A percentile compares a stretch with the other conserved stretches of the same genome.
These are phyloP conservation scores for Ptilorrhoa leucosticta DNA, from an alignment of 2,113 vertebrate genomes.

Conservation along the genomic window DNA sequence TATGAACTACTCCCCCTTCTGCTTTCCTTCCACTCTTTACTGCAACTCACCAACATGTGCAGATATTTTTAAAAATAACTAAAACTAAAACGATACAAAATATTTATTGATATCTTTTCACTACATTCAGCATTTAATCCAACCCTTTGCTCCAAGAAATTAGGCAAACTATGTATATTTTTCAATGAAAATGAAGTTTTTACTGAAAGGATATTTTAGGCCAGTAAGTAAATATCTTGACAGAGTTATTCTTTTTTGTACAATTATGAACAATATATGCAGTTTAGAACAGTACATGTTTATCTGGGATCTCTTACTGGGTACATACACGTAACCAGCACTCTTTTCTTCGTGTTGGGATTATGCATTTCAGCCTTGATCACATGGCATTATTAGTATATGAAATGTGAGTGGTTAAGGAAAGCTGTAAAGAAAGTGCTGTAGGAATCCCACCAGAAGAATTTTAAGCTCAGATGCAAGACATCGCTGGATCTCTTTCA, in stretches of 20 bases:
- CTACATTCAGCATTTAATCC: not conserved
- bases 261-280: not conserved
- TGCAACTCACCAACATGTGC: fast-evolving
- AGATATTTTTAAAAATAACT: not conserved
- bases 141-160: not conserved
- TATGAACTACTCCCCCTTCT: not conserved
- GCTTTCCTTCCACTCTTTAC: not conserved
- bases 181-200: not conserved
- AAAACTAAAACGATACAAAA: not conserved
- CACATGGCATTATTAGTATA: not conserved
- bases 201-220: not conserved
- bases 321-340: not conserved
- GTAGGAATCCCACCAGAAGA: not conserved
- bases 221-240: not conserved
- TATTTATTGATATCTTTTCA: not conserved
- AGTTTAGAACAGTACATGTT: not conserved
- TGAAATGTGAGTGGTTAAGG: not conserved
- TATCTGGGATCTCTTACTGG: not conserved
- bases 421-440: not conserved
- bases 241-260: not conserved
- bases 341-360: not conserved
- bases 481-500: not conserved
- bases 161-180: not conserved
- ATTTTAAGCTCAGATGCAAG: not conserved
- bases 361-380: not conserved